Evolutionary conservation across 1,140 invertebrate species (phyloP).

Genomic region (Bombus fervidus): DNA sequence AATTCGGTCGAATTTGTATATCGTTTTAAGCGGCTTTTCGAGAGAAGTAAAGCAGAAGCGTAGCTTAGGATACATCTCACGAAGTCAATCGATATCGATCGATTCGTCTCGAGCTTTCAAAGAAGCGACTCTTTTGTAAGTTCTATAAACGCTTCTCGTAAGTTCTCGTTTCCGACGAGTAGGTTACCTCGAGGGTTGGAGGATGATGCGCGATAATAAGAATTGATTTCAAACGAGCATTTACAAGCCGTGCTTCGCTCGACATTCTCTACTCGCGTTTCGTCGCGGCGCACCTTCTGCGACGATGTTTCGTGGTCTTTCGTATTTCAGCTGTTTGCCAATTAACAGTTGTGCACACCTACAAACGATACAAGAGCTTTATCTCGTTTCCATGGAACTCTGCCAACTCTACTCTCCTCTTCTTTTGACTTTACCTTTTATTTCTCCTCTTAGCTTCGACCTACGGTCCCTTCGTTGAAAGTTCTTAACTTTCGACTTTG

Average conservation of each 20-base stretch:
- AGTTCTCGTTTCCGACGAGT: not conserved
- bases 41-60: not conserved
- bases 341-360: constrained; percentile 13
- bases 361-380: constrained; percentile 13
- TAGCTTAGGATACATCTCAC: not conserved
- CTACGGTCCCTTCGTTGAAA: constrained; percentile 30
- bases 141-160: not conserved
- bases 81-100: not conserved
- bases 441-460: constrained; percentile 18
- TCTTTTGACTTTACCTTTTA: constrained; percentile 25
- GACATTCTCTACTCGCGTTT: not conserved
- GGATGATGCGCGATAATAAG: not conserved
- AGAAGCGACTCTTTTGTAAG: not conserved
- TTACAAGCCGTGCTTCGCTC: not conserved
- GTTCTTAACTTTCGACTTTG: constrained; percentile 51
- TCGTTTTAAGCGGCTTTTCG: not conserved
- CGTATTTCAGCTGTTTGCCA: constrained; percentile 39
- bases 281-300: not conserved
- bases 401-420: not conserved
- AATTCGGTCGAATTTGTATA: not conserved
- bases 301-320: constrained; percentile 15
- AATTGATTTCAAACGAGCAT: not conserved
- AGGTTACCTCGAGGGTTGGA: not conserved
- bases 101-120: not conserved
- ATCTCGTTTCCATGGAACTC: constrained; percentile 17